These are phyloP conservation scores for Lineus longissimus DNA, from an alignment of 1,140 invertebrate genomes.

Conservation along the genomic window DNA sequence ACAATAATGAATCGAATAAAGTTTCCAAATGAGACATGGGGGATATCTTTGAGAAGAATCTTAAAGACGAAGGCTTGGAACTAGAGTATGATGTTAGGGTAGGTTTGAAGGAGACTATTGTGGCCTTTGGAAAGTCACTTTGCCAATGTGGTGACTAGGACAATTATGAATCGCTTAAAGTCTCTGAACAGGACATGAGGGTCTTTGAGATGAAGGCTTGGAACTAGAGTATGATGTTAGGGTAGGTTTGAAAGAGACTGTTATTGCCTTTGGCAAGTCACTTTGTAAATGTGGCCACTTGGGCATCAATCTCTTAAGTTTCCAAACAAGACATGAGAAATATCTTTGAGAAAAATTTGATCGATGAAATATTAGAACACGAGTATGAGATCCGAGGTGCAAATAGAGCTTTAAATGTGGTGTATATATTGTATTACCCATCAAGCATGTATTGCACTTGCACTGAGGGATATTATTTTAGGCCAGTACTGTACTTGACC, in stretches of 20 bases:
- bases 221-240: constrained; percentile 30
- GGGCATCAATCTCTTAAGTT: too few species aligned
- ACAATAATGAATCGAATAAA: too few species aligned
- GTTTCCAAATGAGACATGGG: constrained; percentile 19
- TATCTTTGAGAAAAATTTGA: constrained; percentile 39
- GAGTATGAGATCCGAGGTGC: constrained; percentile 20
- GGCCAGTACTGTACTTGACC: not conserved
- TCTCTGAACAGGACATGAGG: constrained; percentile 19
- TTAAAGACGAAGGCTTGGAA: constrained; percentile 36
- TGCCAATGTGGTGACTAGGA: too few species aligned
- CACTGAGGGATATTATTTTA: not conserved
- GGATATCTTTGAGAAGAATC: constrained; percentile 37
- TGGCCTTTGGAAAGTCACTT: not conserved
- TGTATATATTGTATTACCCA: too few species aligned
- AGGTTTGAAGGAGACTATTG: not conserved
- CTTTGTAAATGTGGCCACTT: not conserved
- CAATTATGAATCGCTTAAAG: too few species aligned
- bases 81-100: constrained; percentile 27
- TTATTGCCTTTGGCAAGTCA: not conserved
- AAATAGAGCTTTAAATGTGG: not conserved
- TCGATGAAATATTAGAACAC: constrained; percentile 37
- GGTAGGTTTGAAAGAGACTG: not conserved
- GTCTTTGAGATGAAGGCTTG: constrained; percentile 36
- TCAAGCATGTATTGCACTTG: not conserved
- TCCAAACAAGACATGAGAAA: constrained; percentile 22